Percentiles rank a stretch among this genome's conserved stretches.
Conservation (phyloP, 1,140 invertebrate genomes). For the Drosophila lacteicornis region DNA sequence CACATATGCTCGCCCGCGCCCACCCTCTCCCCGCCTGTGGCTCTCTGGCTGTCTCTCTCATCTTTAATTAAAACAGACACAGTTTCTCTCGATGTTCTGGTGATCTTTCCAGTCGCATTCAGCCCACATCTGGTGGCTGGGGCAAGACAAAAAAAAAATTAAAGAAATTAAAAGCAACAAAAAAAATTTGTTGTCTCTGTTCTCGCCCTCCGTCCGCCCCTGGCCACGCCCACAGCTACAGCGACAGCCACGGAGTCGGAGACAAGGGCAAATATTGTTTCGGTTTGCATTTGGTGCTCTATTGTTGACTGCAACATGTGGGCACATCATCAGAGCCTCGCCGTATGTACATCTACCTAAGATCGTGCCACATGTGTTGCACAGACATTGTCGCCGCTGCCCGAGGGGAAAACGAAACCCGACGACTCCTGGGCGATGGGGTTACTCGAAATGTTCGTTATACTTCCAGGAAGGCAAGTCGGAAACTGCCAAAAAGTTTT, state of each 20-base stretch:
- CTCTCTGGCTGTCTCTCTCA: conserved; percentile 13
- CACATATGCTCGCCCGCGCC: conserved; percentile 64
- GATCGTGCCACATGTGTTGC: conserved; percentile 74
- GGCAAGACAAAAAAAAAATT: conserved; percentile 69
- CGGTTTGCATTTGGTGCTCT: conserved; percentile 65
- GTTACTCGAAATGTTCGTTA: conserved; percentile 22
- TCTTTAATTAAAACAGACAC: conserved; percentile 79
- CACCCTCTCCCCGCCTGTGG: conserved; percentile 3
- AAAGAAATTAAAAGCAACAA: conserved; percentile 77
- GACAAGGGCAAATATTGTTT: conserved; percentile 84
- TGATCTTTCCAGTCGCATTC: conserved; percentile 63
- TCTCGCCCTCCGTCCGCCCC: conserved; percentile 32
- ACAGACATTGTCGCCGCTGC: conserved; percentile 43
- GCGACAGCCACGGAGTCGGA: conserved; percentile 26
- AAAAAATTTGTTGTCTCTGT: conserved; percentile 42
- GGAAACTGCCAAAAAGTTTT: conserved; percentile 34
- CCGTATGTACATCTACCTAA: conserved; percentile 50
- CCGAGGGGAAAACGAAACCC: conserved; percentile 28
- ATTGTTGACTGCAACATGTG: conserved; percentile 76
- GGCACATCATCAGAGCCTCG: conserved; percentile 57
- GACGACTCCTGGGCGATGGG: conserved; percentile 35
- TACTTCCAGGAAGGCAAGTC: conserved; percentile 44
- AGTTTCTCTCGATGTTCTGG: conserved; percentile 53
- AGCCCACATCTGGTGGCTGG: conserved; percentile 70
- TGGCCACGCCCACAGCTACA: conserved; percentile 22